A percentile compares a stretch with the other conserved stretches of the same genome.
phyloP scores from a whole-genome alignment of 2,113 vertebrate species.

The Lophotis ruficrista region DNA sequence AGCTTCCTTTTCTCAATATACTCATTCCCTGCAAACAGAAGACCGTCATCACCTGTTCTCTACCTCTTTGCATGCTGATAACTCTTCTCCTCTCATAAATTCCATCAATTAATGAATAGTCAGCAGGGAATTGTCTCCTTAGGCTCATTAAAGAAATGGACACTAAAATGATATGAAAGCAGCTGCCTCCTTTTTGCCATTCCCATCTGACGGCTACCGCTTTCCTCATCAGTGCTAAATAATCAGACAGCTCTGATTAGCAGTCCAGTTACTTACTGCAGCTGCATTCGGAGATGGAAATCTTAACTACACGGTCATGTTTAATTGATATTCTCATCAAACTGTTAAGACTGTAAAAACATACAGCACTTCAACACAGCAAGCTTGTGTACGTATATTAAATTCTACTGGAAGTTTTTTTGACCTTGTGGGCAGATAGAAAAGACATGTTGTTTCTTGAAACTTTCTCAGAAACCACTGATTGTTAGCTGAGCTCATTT shows the following conservation, averaged over 20 bases:
- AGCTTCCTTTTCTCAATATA: neutral
- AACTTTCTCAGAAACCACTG: neutral
- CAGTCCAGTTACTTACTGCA: conserved; percentile 30
- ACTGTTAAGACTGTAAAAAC: conserved; percentile 26
- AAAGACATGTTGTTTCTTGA: neutral
- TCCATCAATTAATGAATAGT: conserved; percentile 64
- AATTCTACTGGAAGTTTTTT: conserved; percentile 1
- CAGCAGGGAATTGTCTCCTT: conserved; percentile 32
- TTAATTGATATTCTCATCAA: conserved; percentile 59
- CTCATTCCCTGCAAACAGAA: conserved; percentile 11
- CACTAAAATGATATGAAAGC: conserved; percentile 51
- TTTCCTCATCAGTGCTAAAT: conserved; percentile 52
- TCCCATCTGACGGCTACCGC: neutral
- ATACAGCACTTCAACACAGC: neutral
- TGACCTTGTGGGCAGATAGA: conserved; percentile 28
- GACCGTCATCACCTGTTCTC: neutral
- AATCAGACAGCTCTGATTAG: conserved; percentile 52
- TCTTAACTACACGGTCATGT: conserved; percentile 42
- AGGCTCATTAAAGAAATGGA: conserved; percentile 61
- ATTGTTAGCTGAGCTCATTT: conserved; percentile 7
- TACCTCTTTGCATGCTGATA: conserved; percentile 33
- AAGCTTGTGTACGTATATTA: neutral
- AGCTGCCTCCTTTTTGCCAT: conserved; percentile 39
- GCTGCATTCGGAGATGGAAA: conserved; percentile 49
- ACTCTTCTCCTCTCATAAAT: conserved; percentile 41